Percentiles rank a stretch among this genome's conserved stretches.
These are phyloP conservation scores for Drosophila greeni DNA, from an alignment of 2,888 invertebrate genomes.

Conservation along the genomic window DNA sequence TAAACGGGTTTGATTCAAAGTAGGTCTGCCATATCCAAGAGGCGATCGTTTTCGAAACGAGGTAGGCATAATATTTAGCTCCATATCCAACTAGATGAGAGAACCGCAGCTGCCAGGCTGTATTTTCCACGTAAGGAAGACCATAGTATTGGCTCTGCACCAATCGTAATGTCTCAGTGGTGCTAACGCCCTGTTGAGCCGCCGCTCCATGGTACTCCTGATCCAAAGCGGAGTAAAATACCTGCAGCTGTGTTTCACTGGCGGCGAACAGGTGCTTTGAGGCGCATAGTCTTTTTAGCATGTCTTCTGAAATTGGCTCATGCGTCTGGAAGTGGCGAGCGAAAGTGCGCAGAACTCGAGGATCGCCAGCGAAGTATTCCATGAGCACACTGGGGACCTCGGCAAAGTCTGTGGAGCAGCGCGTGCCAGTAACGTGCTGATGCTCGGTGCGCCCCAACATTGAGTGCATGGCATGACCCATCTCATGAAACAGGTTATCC, in stretches of 20 bases:
- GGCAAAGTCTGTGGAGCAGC: slow-evolving; percentile 98
- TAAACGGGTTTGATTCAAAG: slow-evolving; percentile 89
- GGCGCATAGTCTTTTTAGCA: slow-evolving; percentile 88
- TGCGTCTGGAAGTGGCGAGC: slow-evolving; percentile 95
- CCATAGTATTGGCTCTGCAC: slow-evolving; percentile 91
- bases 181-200: slow-evolving; percentile 76
- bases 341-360: slow-evolving; percentile 89
- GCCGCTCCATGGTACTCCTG: slow-evolving; percentile 88
- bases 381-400: slow-evolving; percentile 99
- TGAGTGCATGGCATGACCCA: slow-evolving; percentile 99
- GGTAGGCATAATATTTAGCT: slow-evolving; percentile 98
- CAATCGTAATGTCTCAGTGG: slow-evolving; percentile 86
- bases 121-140: slow-evolving; percentile 91
- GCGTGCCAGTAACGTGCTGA: slow-evolving; percentile 98
- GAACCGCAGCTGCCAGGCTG: slow-evolving; percentile 98
- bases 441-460: slow-evolving; percentile 97
- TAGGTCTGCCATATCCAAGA: slow-evolving; percentile 94
- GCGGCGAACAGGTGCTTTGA: slow-evolving; percentile 93
- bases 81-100: slow-evolving; percentile 98
- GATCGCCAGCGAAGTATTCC: slow-evolving; percentile 97
- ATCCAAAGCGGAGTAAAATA: slow-evolving; percentile 94
- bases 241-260: slow-evolving; percentile 92
- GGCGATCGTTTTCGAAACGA: slow-evolving; percentile 95
- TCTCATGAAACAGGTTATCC: slow-evolving; percentile 98
- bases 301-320: slow-evolving; percentile 88